phyloP scores from a whole-genome alignment of 2,888 invertebrate species.

The Tipula lateralis region DNA sequence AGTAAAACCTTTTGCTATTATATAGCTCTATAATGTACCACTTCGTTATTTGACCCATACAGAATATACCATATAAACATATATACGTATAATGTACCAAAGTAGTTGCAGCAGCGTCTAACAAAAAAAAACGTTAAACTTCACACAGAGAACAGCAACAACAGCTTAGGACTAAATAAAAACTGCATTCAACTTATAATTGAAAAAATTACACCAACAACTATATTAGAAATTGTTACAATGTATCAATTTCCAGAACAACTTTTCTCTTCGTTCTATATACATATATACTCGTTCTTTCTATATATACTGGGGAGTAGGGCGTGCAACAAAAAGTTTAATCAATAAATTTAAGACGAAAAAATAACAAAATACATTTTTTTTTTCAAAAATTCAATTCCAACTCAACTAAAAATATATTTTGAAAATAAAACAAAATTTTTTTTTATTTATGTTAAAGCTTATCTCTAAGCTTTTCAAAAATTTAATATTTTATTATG shows the following conservation, averaged over 20 bases:
- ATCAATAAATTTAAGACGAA: neutral
- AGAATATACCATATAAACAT: neutral
- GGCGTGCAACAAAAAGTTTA: neutral
- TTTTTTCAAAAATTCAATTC: neutral
- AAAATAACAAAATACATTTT: neutral
- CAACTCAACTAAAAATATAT: neutral
- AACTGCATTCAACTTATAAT: neutral
- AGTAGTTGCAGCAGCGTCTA: neutral
- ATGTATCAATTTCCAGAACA: neutral
- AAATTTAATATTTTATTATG: neutral
- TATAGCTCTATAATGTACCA: neutral
- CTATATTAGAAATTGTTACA: neutral
- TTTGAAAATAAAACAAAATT: neutral
- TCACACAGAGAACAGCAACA: neutral
- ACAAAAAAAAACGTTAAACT: neutral
- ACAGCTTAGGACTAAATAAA: neutral
- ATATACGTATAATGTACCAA: too few species aligned
- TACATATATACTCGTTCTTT: neutral
- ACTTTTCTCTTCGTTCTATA: neutral
- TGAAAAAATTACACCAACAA: neutral
- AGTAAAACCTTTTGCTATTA: too few species aligned
- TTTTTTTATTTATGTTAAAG: neutral
- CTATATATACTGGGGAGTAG: neutral
- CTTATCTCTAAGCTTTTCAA: neutral
- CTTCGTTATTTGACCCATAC: neutral